These are phyloP conservation scores for Xestobium rufovillosum DNA, from an alignment of 2,888 invertebrate genomes.

Conservation along the genomic window DNA sequence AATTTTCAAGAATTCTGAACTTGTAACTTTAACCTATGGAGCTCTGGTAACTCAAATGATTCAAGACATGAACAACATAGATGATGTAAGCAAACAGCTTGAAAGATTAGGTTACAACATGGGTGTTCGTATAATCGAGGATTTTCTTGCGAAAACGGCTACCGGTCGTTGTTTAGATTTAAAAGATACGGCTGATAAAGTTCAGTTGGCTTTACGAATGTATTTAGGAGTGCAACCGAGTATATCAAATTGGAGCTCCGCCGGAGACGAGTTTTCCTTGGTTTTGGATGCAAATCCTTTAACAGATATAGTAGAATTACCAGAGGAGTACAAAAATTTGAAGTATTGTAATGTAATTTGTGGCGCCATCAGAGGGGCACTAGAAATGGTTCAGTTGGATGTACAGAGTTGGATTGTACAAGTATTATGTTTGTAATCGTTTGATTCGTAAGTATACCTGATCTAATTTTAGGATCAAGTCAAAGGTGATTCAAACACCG, in stretches of 20 bases:
- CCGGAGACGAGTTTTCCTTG: conserved; percentile 94
- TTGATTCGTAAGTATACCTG: too few species aligned
- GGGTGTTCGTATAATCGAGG: conserved; percentile 95
- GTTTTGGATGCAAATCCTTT: conserved; percentile 92
- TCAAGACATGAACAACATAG: conserved; percentile 92
- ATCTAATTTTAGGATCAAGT: conserved; percentile 85
- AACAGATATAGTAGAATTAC: conserved; percentile 95
- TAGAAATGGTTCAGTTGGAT: conserved; percentile 98
- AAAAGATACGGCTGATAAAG: conserved; percentile 93
- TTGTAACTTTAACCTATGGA: conserved; percentile 96
- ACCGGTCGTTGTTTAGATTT: conserved; percentile 90
- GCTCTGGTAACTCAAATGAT: conserved; percentile 94
- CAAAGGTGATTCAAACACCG: conserved; percentile 90
- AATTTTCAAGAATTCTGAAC: conserved; percentile 78
- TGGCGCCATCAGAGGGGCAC: conserved; percentile 85
- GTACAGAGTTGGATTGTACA: conserved; percentile 89
- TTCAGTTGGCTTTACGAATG: conserved; percentile 73
- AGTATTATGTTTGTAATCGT: conserved; percentile 26
- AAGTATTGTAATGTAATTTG: conserved; percentile 91
- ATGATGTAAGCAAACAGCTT: conserved; percentile 95
- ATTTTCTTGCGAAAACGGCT: conserved; percentile 87
- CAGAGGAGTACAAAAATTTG: conserved; percentile 70
- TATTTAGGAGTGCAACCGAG: conserved; percentile 89
- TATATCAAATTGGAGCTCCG: conserved; percentile 89
- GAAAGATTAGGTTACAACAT: conserved; percentile 97